Evolutionary conservation across 2,113 vertebrate species (phyloP).

Genomic region (Meleagris gallopavo): DNA sequence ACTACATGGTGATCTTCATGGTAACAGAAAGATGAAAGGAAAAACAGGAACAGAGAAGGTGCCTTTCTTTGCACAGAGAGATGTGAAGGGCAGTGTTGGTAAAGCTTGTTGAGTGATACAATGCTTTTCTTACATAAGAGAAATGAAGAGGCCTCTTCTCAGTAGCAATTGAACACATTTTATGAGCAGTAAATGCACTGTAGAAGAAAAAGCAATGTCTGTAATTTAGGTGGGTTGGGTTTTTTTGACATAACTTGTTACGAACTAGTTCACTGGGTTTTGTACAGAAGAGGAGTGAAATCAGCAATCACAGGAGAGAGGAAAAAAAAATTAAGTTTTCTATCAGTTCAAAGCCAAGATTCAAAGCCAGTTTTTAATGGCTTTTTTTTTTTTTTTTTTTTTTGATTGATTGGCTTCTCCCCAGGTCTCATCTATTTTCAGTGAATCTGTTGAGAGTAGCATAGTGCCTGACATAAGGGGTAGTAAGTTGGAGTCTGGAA

Average conservation of each 20-base stretch:
- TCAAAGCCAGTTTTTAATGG: slow-evolving; percentile 59
- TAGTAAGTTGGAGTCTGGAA: slow-evolving; percentile 62
- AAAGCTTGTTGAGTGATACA: not conserved
- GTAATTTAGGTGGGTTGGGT: not conserved
- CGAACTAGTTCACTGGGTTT: not conserved
- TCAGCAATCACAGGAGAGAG: not conserved
- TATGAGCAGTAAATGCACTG: not conserved
- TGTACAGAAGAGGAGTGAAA: slow-evolving; percentile 13
- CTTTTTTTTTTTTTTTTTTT: not conserved
- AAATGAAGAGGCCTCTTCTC: slow-evolving; percentile 3
- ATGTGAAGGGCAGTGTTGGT: not conserved
- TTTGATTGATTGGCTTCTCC: slow-evolving; percentile 41
- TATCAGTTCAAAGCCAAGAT: slow-evolving; percentile 13
- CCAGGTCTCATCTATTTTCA: slow-evolving; percentile 55
- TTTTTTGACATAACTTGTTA: not conserved
- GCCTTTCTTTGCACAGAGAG: fast-evolving
- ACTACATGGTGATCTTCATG: not conserved
- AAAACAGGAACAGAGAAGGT: not conserved
- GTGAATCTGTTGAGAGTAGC: slow-evolving; percentile 68
- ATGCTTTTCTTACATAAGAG: not conserved
- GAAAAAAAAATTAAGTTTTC: not conserved
- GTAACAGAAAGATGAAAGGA: not conserved
- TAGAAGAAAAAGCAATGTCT: slow-evolving; percentile 24
- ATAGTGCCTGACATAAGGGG: slow-evolving; percentile 50
- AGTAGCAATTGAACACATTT: not conserved